These are phyloP conservation scores for Tribolium castaneum DNA, from an alignment of 1,140 invertebrate genomes.

Conservation along the genomic window DNA sequence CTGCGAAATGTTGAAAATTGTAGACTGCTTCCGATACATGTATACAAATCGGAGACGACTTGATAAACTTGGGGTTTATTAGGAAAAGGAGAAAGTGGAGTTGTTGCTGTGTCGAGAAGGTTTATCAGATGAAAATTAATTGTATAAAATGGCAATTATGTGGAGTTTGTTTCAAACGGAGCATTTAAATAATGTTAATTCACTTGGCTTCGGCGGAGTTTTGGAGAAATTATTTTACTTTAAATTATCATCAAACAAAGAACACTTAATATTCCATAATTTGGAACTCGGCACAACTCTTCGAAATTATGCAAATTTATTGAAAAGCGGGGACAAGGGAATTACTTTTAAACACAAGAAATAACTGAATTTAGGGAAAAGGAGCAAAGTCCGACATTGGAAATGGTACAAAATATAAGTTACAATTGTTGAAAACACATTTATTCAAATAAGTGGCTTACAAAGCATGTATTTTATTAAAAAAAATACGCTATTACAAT, in stretches of 20 bases:
- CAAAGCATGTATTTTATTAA: too few relatives aligned
- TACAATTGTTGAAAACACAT: too few relatives aligned
- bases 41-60: not conserved
- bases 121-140: constrained; percentile 6
- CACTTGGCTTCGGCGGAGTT: not conserved
- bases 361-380: not conserved
- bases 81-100: not conserved
- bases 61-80: not conserved
- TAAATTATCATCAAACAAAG: constrained; percentile 22
- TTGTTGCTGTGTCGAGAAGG: not conserved
- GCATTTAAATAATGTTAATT: constrained; percentile 27
- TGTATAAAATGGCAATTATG: constrained; percentile 17
- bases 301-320: constrained; percentile 25
- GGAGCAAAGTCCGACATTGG: not conserved
- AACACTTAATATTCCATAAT: constrained; percentile 32
- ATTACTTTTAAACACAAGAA: not conserved
- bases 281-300: not conserved
- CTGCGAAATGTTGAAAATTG: not conserved
- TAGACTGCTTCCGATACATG: not conserved
- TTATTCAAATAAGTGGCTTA: too few relatives aligned
- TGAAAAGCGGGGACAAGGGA: constrained; percentile 1
- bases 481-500: too few relatives aligned
- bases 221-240: constrained; percentile 3
- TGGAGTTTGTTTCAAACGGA: constrained; percentile 15
- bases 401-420: not conserved